Evolutionary conservation across 2,113 vertebrate species (phyloP), one percentile per base, ranked within the genome.

Genomic region (Saccopteryx bilineata): DNA sequence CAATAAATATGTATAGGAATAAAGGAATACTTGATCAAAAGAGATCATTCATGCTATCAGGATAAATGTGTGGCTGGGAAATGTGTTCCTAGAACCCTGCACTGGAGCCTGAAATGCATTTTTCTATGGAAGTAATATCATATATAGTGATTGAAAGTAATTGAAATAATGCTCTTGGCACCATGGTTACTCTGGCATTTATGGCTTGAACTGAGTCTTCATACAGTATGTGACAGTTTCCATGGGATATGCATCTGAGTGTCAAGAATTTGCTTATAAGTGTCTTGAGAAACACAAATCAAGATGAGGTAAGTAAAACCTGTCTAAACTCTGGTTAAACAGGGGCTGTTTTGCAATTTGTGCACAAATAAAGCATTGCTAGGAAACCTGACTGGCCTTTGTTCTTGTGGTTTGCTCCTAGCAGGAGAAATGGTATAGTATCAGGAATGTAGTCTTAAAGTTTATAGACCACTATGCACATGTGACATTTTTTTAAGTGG

Each of bases 301-400:
- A 75, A 58, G 48, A 26, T 84, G 60, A 80, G 19, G 23, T 87
- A 54, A 91, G 50, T 39, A 39, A 39, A 39, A 81, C 24, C 33
- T 89, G 46, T 23, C 76, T 91, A 82, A 93, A 95, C 14, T 96
- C 76, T 74, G n/a, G 12, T 80, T 87, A 52, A 56, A 23, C 28
- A 72, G 31, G 89, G 71, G 9, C 21, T 65, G 0, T 80, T 96
- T 83, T 95, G 65, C 39, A 92, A 61, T 87, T 10, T 91, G 17
- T 60, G 46, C 54, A 87, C 54, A 93, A 89, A 87, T 50, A 90
- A 56, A 33, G n/a, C 58, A 90, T 87, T 96, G 58, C 7, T 83
- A 68, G 75, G 79, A 93, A 91, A 91, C 10, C 24, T 7, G 1
- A 85, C 33, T 39, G 50, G 46, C 24, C 48, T 90, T 86, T 92